Conservation (phyloP, 2,797 vertebrate genomes). For the Monodelphis domestica region DNA sequence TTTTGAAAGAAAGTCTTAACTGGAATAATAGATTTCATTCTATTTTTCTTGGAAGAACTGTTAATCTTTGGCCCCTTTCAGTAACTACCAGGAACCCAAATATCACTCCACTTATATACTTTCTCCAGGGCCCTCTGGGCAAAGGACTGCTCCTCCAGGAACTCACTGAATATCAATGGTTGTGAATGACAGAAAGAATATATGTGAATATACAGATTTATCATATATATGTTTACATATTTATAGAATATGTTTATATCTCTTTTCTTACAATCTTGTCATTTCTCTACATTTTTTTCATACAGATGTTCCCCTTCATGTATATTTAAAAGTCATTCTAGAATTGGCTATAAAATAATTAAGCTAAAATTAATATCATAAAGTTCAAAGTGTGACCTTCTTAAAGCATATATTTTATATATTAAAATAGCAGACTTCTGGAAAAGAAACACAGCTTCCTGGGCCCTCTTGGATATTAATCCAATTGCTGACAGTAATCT, state of each 20-base stretch:
- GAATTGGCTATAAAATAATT: slow-evolving; percentile 65
- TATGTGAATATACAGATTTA: not conserved
- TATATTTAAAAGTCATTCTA: slow-evolving; percentile 51
- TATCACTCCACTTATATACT: not conserved
- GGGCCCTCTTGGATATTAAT: slow-evolving; percentile 46
- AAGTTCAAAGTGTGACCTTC: slow-evolving; percentile 66
- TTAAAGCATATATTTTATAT: slow-evolving; percentile 65
- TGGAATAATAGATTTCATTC: not conserved
- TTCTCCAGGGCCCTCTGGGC: not conserved
- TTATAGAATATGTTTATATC: not conserved
- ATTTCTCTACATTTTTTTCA: not conserved
- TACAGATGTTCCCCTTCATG: not conserved
- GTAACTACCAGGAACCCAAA: not conserved
- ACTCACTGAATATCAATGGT: not conserved
- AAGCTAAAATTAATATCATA: slow-evolving; percentile 60
- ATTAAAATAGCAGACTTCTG: slow-evolving; percentile 35
- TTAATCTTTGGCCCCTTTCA: not conserved
- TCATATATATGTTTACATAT: not conserved
- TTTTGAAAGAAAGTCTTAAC: not conserved
- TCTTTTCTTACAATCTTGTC: not conserved
- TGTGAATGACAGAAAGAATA: not conserved
- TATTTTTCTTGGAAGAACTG: not conserved
- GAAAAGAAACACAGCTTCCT: slow-evolving; percentile 51
- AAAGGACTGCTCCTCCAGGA: not conserved
- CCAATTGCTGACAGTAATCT: slow-evolving; percentile 69